phyloP scores from a whole-genome alignment of 2,797 vertebrate genomes.

The Argya squamiceps region DNA sequence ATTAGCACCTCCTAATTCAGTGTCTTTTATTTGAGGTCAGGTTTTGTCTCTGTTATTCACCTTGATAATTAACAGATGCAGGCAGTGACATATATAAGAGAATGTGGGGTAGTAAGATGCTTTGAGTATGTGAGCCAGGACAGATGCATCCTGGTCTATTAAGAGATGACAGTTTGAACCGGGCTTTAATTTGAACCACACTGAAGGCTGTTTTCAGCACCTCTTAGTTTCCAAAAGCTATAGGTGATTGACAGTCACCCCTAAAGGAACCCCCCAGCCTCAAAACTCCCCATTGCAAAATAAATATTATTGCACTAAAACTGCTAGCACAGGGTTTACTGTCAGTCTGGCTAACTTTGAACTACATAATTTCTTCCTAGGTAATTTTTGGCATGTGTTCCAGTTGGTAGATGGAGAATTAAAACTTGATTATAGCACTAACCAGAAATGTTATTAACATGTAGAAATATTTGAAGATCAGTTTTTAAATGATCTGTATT shows the following conservation, averaged over 20 bases:
- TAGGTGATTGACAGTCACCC: background rate
- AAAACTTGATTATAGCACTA: background rate
- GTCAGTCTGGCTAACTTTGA: background rate
- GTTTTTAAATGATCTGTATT: conserved; percentile 40
- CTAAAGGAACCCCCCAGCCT: background rate
- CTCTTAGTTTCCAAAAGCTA: background rate
- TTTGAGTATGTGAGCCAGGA: background rate
- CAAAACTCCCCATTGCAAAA: background rate
- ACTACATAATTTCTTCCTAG: background rate
- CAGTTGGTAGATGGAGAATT: background rate
- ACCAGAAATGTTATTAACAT: conserved; percentile 13
- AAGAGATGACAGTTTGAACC: background rate
- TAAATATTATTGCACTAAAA: background rate
- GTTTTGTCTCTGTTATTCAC: background rate
- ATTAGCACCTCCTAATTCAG: background rate
- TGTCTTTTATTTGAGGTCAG: background rate
- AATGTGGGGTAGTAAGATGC: background rate
- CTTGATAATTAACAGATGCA: background rate
- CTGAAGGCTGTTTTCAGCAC: background rate
- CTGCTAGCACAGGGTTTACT: background rate
- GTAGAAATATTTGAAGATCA: conserved; percentile 31
- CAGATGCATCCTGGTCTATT: background rate
- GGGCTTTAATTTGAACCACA: background rate
- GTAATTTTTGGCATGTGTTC: background rate
- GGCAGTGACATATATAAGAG: background rate